Conservation (phyloP, 2,888 invertebrate genomes). For the Carabus problematicus region DNA sequence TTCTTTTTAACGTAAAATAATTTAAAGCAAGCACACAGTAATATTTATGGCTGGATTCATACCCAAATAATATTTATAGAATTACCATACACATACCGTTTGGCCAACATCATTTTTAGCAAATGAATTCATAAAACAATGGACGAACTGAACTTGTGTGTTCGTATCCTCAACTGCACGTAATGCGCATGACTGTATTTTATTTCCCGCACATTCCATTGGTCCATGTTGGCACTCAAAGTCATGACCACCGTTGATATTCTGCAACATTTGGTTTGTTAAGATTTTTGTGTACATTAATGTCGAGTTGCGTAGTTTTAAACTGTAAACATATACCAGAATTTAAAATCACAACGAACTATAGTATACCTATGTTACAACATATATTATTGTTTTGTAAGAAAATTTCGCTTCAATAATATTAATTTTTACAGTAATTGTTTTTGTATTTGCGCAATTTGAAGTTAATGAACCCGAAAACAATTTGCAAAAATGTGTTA, state of each 20-base stretch:
- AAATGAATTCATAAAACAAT: conserved; percentile 55
- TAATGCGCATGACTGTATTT: conserved; percentile 68
- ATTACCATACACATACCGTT: conserved; percentile 31
- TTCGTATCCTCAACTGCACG: conserved; percentile 55
- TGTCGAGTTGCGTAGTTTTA: background rate
- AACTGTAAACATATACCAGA: background rate
- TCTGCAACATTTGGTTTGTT: conserved; percentile 47
- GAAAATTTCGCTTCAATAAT: too few relatives aligned
- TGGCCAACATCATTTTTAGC: conserved; percentile 44
- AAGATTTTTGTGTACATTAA: background rate
- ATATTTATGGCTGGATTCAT: background rate
- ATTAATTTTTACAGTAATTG: background rate
- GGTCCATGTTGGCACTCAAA: conserved; percentile 72
- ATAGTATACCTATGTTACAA: too few relatives aligned
- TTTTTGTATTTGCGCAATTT: too few relatives aligned
- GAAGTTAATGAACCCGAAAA: too few relatives aligned
- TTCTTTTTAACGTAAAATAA: background rate
- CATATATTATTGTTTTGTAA: too few relatives aligned
- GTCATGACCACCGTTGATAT: conserved; percentile 54
- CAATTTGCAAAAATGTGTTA: background rate
- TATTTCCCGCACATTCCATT: conserved; percentile 68
- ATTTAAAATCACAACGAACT: too few relatives aligned
- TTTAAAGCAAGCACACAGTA: background rate
- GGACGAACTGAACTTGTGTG: conserved; percentile 53
- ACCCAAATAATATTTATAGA: background rate